Conservation (phyloP, 2,888 invertebrate species). For the Hydrotaea diabolus region DNA sequence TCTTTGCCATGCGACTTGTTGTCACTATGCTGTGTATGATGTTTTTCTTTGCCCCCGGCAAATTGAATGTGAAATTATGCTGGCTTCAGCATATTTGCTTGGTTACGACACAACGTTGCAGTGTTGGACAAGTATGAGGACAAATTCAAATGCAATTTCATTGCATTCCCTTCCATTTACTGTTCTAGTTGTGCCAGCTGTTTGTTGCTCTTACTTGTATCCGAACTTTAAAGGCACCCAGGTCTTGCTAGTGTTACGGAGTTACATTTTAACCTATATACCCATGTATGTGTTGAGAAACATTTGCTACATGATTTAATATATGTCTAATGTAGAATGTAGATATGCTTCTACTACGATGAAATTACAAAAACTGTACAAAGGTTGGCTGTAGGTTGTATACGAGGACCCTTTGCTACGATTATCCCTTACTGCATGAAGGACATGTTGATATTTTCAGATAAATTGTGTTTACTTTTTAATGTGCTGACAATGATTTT, state of each 20-base stretch:
- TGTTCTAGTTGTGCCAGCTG: slow-evolving; percentile 1
- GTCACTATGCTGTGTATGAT: not conserved
- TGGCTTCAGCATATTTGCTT: slow-evolving; percentile 47
- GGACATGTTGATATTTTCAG: slow-evolving; percentile 31
- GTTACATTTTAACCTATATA: not conserved
- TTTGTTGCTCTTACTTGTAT: too few species aligned
- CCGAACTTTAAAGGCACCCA: too few species aligned
- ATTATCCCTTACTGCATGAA: not conserved
- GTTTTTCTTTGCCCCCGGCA: not conserved
- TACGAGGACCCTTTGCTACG: too few species aligned
- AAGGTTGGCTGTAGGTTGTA: not conserved
- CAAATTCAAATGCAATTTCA: slow-evolving; percentile 23
- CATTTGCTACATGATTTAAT: not conserved
- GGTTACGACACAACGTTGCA: too few species aligned
- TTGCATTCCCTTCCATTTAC: not conserved
- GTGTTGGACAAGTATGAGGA: too few species aligned
- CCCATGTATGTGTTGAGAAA: not conserved
- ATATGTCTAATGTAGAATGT: not conserved
- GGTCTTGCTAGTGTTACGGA: too few species aligned
- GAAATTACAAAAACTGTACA: too few species aligned
- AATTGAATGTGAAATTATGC: slow-evolving; percentile 48
- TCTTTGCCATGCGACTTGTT: not conserved
- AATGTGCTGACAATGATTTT: slow-evolving; percentile 61
- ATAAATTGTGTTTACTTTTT: slow-evolving; percentile 52
- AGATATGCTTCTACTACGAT: not conserved